Evolutionary conservation across 2,888 invertebrate genomes (phyloP).

Genomic region (Liopterus haemorrhoidalis): DNA sequence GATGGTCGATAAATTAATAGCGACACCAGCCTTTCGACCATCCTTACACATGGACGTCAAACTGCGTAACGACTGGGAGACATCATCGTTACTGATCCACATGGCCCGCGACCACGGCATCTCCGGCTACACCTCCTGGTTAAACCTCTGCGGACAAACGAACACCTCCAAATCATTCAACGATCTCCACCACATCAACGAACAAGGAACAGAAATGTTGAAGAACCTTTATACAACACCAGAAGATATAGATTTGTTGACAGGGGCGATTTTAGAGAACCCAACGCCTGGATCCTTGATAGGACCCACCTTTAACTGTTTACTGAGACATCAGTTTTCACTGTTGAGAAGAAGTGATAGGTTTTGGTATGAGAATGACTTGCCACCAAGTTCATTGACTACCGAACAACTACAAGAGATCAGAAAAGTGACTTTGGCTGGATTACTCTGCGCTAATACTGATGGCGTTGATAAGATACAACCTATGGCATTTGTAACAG

Average conservation of each 20-base stretch:
- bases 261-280: conserved; percentile 76
- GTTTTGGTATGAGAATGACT: conserved; percentile 93
- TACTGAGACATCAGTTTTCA: conserved; percentile 76
- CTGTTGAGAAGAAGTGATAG: conserved; percentile 79
- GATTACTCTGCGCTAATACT: conserved; percentile 72
- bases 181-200: conserved; percentile 52
- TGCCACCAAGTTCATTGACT: conserved; percentile 78
- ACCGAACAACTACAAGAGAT: conserved; percentile 74
- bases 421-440: conserved; percentile 71
- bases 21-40: conserved; percentile 58
- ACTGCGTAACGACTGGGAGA: conserved; percentile 43
- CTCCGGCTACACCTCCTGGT: conserved; percentile 63
- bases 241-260: conserved; percentile 77
- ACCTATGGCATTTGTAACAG: conserved; percentile 76
- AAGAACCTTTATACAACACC: conserved; percentile 57
- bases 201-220: conserved; percentile 57
- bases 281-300: conserved; percentile 74
- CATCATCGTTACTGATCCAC: conserved; percentile 53
- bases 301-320: conserved; percentile 84
- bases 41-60: conserved; percentile 50
- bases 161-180: conserved; percentile 34
- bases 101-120: conserved; percentile 75
- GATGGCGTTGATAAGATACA: conserved; percentile 67
- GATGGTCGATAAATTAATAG: conserved; percentile 57
- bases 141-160: conserved; percentile 57